phyloP scores from a whole-genome alignment of 2,113 vertebrate species.

The Aegypius monachus region DNA sequence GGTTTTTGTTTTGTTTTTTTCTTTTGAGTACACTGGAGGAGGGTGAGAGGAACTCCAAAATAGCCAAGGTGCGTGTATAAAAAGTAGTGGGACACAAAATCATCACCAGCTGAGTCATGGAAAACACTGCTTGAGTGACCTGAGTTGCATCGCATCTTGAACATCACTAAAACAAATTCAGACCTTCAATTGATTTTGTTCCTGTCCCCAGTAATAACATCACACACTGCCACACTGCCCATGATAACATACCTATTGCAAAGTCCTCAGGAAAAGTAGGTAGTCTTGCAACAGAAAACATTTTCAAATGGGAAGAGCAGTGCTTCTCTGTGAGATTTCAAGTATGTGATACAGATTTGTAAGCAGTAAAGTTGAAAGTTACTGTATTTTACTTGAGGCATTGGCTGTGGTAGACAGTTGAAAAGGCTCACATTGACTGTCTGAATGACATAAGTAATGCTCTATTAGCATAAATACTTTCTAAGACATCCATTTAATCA shows the following conservation, averaged over 20 bases:
- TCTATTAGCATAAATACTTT: slow-evolving; percentile 79
- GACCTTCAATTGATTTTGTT: neutral
- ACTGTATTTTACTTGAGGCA: slow-evolving; percentile 68
- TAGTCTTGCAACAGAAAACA: neutral
- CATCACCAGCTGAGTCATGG: neutral
- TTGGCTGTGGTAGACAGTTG: slow-evolving; percentile 62
- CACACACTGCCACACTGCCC: neutral
- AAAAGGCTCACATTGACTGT: slow-evolving; percentile 68
- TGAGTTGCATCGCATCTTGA: neutral
- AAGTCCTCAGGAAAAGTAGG: neutral
- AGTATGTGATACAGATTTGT: neutral
- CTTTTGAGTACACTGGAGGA: neutral
- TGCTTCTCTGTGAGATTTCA: neutral
- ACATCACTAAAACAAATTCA: neutral
- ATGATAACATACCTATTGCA: neutral
- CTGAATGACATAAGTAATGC: slow-evolving; percentile 72
- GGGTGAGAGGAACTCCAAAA: neutral
- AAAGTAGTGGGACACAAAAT: neutral
- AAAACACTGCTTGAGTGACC: neutral
- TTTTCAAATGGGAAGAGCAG: neutral
- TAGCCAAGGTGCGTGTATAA: neutral
- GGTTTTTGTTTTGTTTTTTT: neutral
- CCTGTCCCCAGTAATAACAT: neutral
- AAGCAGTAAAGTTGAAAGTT: slow-evolving; percentile 34
- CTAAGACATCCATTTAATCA: slow-evolving; percentile 78